These are phyloP conservation scores for Drosophila sechellia DNA, from an alignment of 1,140 invertebrate genomes.

Conservation along the genomic window DNA sequence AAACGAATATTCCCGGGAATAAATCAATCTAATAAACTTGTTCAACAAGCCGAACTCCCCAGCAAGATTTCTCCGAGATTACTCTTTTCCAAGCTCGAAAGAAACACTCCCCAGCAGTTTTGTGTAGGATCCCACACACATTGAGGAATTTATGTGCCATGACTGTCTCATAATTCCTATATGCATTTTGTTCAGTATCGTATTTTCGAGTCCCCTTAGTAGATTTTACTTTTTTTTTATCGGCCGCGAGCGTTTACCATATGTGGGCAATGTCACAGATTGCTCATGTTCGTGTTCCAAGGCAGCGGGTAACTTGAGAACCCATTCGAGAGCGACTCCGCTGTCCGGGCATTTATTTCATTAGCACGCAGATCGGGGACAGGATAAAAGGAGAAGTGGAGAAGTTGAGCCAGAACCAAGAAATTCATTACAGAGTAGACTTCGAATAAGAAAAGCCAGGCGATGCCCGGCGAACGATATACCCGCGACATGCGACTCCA, in stretches of 20 bases:
- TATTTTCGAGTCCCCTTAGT: conserved; percentile 27
- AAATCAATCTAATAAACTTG: conserved; percentile 38
- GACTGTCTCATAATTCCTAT: conserved; percentile 66
- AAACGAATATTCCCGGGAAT: conserved; percentile 2
- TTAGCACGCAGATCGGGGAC: conserved; percentile 68
- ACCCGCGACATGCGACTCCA: conserved; percentile 69
- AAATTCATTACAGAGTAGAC: conserved; percentile 68
- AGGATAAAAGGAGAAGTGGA: conserved; percentile 38
- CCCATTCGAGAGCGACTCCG: conserved; percentile 35
- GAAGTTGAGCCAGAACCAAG: conserved; percentile 11
- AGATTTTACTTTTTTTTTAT: conserved; percentile 28
- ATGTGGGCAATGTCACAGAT: conserved; percentile 70
- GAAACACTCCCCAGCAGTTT: conserved; percentile 29
- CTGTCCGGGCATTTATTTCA: conserved; percentile 80
- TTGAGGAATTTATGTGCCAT: conserved; percentile 73
- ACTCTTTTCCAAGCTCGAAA: conserved; percentile 18
- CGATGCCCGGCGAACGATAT: conserved; percentile 73
- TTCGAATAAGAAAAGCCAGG: conserved; percentile 47
- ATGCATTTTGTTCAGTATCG: conserved; percentile 55
- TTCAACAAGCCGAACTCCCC: conserved; percentile 13
- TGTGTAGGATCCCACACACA: conserved; percentile 69
- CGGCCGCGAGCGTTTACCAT: conserved; percentile 41
- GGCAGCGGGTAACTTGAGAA: conserved; percentile 69
- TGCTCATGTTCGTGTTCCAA: conserved; percentile 61
- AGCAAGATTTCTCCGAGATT: conserved; percentile 24